These are phyloP conservation scores for Biston stratarius DNA, from an alignment of 2,888 invertebrate genomes.

Conservation along the genomic window DNA sequence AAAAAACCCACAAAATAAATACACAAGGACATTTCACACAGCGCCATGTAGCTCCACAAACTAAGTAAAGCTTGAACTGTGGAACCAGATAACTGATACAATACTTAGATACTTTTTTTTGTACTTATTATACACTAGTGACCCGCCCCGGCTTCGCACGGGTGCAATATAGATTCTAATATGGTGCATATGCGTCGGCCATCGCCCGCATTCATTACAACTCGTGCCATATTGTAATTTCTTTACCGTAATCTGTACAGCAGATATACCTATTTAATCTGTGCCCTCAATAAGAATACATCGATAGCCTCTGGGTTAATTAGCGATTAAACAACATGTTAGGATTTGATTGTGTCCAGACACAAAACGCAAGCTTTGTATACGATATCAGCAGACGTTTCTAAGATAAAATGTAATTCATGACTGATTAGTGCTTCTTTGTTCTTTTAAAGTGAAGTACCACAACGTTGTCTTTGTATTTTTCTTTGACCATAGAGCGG, in stretches of 20 bases:
- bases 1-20: too few relatives aligned
- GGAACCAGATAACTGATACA: too few relatives aligned
- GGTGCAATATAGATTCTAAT: too few relatives aligned
- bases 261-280: conserved; percentile 3
- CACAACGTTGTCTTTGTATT: not conserved
- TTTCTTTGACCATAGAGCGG: not conserved
- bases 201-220: too few relatives aligned
- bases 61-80: too few relatives aligned
- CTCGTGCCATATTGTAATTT: not conserved
- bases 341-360: conserved; percentile 25
- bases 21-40: too few relatives aligned
- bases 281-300: conserved; percentile 1
- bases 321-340: conserved; percentile 23
- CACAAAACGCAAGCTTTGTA: conserved; percentile 33
- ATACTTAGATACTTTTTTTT: too few relatives aligned
- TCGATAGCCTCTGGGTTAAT: conserved; percentile 40
- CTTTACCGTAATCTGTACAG: not conserved
- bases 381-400: conserved; percentile 4
- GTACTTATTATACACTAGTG: too few relatives aligned
- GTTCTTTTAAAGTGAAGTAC: not conserved
- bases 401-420: conserved; percentile 25
- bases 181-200: too few relatives aligned
- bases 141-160: too few relatives aligned
- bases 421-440: conserved; percentile 12
- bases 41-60: too few relatives aligned